Conservation (phyloP, 2,797 vertebrate species). For the Typhlichthys eigenmanni region DNA sequence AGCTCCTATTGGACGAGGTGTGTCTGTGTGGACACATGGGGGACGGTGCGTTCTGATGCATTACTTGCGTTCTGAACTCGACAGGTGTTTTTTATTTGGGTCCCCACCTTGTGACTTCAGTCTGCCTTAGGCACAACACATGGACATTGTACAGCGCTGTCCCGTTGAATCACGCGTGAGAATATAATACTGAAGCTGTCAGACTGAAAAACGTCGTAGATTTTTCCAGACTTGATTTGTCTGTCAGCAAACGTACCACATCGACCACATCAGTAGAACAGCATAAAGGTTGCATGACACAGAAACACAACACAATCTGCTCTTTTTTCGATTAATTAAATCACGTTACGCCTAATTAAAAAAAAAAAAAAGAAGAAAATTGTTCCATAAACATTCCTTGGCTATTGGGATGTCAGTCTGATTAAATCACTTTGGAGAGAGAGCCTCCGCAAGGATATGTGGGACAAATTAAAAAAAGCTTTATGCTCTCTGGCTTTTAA, state of each 20-base stretch:
- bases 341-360: slow-evolving; percentile 15
- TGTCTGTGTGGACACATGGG: background rate
- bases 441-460: slow-evolving; percentile 61
- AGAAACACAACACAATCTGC: slow-evolving; percentile 18
- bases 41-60: background rate
- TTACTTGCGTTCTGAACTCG: background rate
- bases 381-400: slow-evolving; percentile 5
- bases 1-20: slow-evolving; percentile 41
- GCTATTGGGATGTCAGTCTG: slow-evolving; percentile 28
- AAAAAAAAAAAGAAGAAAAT: background rate
- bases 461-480: slow-evolving; percentile 75
- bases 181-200: slow-evolving; percentile 23
- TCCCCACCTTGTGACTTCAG: background rate
- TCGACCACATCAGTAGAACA: slow-evolving; percentile 31
- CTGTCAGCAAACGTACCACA: slow-evolving; percentile 25
- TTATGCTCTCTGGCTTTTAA: slow-evolving; percentile 70
- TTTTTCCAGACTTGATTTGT: slow-evolving; percentile 55
- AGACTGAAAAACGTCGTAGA: slow-evolving; percentile 37
- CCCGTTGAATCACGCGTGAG: slow-evolving; percentile 26
- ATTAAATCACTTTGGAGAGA: slow-evolving; percentile 42
- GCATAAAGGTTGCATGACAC: slow-evolving; percentile 31
- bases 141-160: slow-evolving; percentile 6
- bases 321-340: slow-evolving; percentile 31
- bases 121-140: slow-evolving; percentile 4
- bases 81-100: background rate